These are phyloP conservation scores for Pterobdella sp. DNA, from an alignment of 2,888 invertebrate genomes.

Conservation along the genomic window DNA sequence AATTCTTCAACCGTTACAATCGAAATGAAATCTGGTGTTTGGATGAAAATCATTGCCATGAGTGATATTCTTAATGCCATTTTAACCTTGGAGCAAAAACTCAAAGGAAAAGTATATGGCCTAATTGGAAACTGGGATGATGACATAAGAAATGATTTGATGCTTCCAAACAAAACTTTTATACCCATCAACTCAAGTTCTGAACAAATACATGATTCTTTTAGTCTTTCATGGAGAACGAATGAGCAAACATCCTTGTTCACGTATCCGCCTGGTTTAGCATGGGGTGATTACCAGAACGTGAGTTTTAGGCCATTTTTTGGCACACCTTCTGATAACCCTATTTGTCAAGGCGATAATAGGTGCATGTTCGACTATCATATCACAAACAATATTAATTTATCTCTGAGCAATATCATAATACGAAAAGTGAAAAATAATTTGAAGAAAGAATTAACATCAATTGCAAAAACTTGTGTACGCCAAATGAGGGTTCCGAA, in stretches of 20 bases:
- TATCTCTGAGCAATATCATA: slow-evolving; percentile 14
- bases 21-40: neutral
- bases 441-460: neutral
- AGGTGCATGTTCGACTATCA: slow-evolving; percentile 20
- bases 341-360: slow-evolving; percentile 5
- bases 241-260: slow-evolving; percentile 5
- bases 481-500: slow-evolving; percentile 5
- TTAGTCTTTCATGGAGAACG: slow-evolving; percentile 20
- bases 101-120: slow-evolving; percentile 23
- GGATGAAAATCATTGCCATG: slow-evolving; percentile 4
- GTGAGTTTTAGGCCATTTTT: slow-evolving; percentile 23
- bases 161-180: slow-evolving; percentile 19
- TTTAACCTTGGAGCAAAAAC: neutral
- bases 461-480: slow-evolving; percentile 12
- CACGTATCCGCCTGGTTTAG: slow-evolving; percentile 16
- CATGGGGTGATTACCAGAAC: slow-evolving; percentile 27
- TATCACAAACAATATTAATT: slow-evolving; percentile 16
- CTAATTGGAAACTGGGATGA: slow-evolving; percentile 31
- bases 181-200: slow-evolving; percentile 21
- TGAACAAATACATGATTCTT: slow-evolving; percentile 21
- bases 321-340: neutral
- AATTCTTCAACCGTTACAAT: slow-evolving; percentile 5
- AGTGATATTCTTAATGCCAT: slow-evolving; percentile 14
- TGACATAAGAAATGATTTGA: slow-evolving; percentile 22
- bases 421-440: neutral